These are phyloP conservation scores for Acanthurus leucopareius DNA, from an alignment of 2,797 vertebrate species.

Conservation along the genomic window DNA sequence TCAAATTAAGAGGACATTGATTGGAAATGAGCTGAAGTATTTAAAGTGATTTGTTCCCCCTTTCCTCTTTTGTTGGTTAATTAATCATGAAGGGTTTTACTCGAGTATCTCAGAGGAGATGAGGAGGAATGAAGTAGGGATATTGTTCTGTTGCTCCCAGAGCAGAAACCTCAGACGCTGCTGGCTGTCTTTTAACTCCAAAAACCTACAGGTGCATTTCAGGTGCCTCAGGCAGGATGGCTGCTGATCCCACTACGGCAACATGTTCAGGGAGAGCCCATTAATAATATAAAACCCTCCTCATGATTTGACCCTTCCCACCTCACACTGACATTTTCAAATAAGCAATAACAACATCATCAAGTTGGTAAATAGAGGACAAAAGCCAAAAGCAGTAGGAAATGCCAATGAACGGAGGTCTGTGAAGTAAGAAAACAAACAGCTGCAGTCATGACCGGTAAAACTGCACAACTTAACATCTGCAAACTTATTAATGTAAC, in stretches of 20 bases:
- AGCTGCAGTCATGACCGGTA: not conserved
- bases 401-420: slow-evolving; percentile 9
- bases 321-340: slow-evolving; percentile 7
- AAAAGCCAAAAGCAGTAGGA: not conserved
- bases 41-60: slow-evolving; percentile 35
- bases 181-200: slow-evolving; percentile 26
- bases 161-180: slow-evolving; percentile 29
- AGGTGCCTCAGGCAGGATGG: slow-evolving; percentile 37
- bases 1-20: slow-evolving; percentile 64
- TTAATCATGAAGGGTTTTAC: slow-evolving; percentile 55
- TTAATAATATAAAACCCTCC: slow-evolving; percentile 7
- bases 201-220: slow-evolving; percentile 38
- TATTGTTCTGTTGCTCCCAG: slow-evolving; percentile 31
- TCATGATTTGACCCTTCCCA: slow-evolving; percentile 14
- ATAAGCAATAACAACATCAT: not conserved
- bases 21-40: slow-evolving; percentile 35
- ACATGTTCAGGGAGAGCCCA: slow-evolving; percentile 9
- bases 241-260: slow-evolving; percentile 17
- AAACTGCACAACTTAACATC: too few relatives aligned
- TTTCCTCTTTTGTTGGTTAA: slow-evolving; percentile 47
- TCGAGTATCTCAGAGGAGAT: slow-evolving; percentile 42
- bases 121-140: slow-evolving; percentile 24
- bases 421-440: slow-evolving; percentile 5
- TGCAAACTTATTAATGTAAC: too few relatives aligned
- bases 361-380: not conserved